Conservation (phyloP, 2,113 vertebrate species). For the Cavia porcellus region DNA sequence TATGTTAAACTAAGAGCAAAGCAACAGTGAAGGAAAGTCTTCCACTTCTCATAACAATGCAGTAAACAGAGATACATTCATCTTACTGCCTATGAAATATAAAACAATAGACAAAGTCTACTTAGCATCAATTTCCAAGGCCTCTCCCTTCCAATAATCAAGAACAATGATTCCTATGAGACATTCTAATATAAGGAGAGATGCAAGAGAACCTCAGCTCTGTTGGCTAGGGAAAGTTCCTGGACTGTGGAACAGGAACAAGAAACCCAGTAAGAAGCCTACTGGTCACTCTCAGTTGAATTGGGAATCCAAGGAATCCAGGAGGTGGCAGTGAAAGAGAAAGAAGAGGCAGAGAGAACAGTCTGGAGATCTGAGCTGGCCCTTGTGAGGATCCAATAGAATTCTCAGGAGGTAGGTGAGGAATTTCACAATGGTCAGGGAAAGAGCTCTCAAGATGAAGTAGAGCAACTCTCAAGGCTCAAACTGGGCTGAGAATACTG, state of each 20-base stretch:
- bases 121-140: not conserved
- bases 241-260: not conserved
- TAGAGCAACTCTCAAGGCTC: not conserved
- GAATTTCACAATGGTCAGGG: not conserved
- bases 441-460: not conserved
- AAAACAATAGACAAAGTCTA: not conserved
- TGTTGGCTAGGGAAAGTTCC: not conserved
- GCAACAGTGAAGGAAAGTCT: not conserved
- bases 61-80: not conserved
- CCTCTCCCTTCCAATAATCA: not conserved
- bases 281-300: not conserved
- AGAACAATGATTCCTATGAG: not conserved
- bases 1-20: not conserved
- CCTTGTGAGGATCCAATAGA: not conserved
- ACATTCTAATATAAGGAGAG: not conserved
- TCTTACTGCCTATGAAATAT: not conserved
- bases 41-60: not conserved
- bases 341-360: not conserved
- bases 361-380: not conserved
- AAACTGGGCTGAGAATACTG: not conserved
- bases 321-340: not conserved
- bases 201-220: not conserved
- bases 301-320: not conserved
- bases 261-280: not conserved
- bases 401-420: not conserved